Evolutionary conservation across 2,113 vertebrate species (phyloP).

Genomic region (Atractosteus spatula): DNA sequence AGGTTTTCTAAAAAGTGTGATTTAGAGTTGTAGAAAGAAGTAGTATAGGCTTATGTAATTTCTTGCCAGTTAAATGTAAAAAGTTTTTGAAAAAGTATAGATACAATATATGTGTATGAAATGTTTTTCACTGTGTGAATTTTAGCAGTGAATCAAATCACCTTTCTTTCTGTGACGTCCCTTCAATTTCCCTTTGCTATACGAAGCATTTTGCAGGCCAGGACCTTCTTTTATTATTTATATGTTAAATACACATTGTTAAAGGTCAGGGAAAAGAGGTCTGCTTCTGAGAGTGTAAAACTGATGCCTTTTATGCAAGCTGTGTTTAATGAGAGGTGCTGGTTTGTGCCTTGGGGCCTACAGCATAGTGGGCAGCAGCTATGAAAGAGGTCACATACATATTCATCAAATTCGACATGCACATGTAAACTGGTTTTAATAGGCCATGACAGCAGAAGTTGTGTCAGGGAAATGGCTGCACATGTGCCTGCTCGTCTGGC

Average conservation of each 20-base stretch:
- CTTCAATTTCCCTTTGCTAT: conserved; percentile 28
- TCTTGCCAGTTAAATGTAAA: too few species aligned
- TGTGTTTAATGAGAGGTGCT: conserved; percentile 91
- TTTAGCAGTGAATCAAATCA: not conserved
- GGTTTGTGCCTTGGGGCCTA: conserved; percentile 78
- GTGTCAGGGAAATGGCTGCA: conserved; percentile 75
- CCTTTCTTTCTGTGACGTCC: not conserved
- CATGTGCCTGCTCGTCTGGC: conserved; percentile 64
- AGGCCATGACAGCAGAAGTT: conserved; percentile 89
- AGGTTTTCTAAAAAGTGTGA: too few species aligned
- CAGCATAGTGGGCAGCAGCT: conserved; percentile 78
- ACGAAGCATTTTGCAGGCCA: conserved; percentile 1
- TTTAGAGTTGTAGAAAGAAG: too few species aligned
- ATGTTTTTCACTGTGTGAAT: not conserved
- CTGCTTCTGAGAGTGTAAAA: conserved; percentile 22
- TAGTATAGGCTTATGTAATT: too few species aligned
- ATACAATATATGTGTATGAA: too few species aligned
- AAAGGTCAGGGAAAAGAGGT: conserved; percentile 58
- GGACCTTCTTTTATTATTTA: conserved; percentile 46
- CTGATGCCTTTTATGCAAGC: conserved; percentile 78
- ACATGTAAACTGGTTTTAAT: conserved; percentile 96
- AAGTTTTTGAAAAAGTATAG: too few species aligned
- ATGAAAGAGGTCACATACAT: conserved; percentile 98
- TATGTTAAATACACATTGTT: conserved; percentile 59
- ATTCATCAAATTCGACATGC: conserved; percentile 96